Evolutionary conservation across 1,140 invertebrate species (phyloP).

Genomic region (Panagrolaimus sp.): DNA sequence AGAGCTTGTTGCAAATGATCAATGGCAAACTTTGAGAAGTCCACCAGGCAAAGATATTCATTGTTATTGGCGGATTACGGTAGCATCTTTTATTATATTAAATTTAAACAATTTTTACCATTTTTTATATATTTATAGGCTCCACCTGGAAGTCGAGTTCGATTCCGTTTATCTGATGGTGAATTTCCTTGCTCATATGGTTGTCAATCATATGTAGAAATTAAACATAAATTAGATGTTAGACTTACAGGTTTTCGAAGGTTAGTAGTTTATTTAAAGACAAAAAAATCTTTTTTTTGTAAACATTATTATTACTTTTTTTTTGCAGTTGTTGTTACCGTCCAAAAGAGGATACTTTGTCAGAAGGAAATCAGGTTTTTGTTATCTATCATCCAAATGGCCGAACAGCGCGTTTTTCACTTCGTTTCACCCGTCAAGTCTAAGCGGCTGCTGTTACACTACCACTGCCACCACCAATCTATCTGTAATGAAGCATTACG

Average conservation of each 20-base stretch:
- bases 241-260: constrained; percentile 57
- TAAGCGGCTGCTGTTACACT: background rate
- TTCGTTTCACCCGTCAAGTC: constrained; percentile 56
- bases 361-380: constrained; percentile 57
- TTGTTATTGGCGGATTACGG: constrained; percentile 59
- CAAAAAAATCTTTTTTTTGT: background rate
- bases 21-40: constrained; percentile 56
- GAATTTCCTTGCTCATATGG: constrained; percentile 59
- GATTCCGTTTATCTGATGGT: constrained; percentile 57
- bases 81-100: constrained; percentile 21
- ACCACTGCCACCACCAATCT: background rate
- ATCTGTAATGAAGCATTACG: background rate
- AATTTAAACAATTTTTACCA: constrained; percentile 6
- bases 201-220: constrained; percentile 57
- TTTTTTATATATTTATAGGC: constrained; percentile 32
- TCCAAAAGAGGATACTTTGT: constrained; percentile 58
- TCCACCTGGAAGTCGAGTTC: constrained; percentile 50
- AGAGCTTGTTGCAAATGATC: constrained; percentile 53
- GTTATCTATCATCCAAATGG: constrained; percentile 59
- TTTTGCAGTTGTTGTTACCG: constrained; percentile 56
- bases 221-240: constrained; percentile 56
- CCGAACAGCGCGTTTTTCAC: constrained; percentile 56
- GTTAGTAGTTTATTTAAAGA: constrained; percentile 22
- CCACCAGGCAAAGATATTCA: constrained; percentile 54
- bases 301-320: background rate